These are phyloP conservation scores for Petromus typicus DNA, from an alignment of 2,113 vertebrate genomes.

Conservation along the genomic window DNA sequence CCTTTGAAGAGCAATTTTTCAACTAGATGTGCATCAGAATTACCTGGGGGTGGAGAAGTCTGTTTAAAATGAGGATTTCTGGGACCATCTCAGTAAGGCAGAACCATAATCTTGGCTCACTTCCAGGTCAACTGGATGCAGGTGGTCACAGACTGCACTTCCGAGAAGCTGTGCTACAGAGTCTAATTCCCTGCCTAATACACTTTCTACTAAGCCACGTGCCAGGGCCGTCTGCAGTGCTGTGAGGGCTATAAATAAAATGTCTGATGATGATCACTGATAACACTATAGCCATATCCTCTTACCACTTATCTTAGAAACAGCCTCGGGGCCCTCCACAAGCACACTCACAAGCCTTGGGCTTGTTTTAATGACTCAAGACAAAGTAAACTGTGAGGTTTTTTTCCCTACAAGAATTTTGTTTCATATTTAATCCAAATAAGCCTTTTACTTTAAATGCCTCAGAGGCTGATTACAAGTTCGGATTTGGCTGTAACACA, in stretches of 20 bases:
- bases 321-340: not conserved
- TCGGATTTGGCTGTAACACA: not conserved
- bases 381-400: not conserved
- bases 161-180: not conserved
- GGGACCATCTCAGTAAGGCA: not conserved
- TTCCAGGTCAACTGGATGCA: not conserved
- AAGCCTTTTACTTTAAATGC: slow-evolving; percentile 53
- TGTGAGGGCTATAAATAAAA: slow-evolving; percentile 3
- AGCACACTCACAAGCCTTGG: not conserved
- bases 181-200: not conserved
- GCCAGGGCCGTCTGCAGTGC: not conserved
- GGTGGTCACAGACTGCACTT: not conserved
- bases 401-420: slow-evolving; percentile 46
- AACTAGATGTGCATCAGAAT: not conserved
- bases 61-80: not conserved
- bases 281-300: not conserved
- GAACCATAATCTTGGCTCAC: not conserved
- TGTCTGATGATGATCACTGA: not conserved
- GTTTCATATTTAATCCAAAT: slow-evolving; percentile 51
- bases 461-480: slow-evolving; percentile 21
- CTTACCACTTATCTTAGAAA: not conserved
- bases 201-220: not conserved
- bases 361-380: not conserved
- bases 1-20: not conserved
- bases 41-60: not conserved